Evolutionary conservation across 2,797 vertebrate genomes (phyloP), one percentile per base, ranked within the genome.

Genomic region (Pipistrellus pygmaeus): DNA sequence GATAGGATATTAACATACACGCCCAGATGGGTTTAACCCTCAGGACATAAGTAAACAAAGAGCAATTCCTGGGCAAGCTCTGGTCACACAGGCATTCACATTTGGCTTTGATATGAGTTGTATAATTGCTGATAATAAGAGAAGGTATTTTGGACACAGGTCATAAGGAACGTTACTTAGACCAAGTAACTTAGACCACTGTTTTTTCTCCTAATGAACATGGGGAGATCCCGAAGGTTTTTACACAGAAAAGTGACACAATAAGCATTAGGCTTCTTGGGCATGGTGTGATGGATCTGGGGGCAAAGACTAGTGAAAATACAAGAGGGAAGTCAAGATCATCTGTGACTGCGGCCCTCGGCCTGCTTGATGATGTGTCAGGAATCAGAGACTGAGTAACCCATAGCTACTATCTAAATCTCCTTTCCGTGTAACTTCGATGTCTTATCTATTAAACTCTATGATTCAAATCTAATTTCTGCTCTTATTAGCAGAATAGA

Each of bases 251-350:
- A 96, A 66, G n/a, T 71, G 71, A 35, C 48, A 60, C 46, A 35
- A 35, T 60, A 44, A 55, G 64, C 85, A 53, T 9, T 55, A 35
- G 85, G 21, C 35, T 85, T 92, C 6, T 57, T 76, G 38, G 48
- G 53, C 55, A 62, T 38, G 8, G n/a, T 14, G 0, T 32, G 66
- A 64, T 72, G 5, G 46, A 57, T 96, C 23, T 55, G 46, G 57
- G 57, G 66, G 60, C 55, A 95, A 85, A 94, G 93, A 92, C 72
- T 23, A 73, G 41, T 80, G 78, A 76, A 93, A 93, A 90, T 6
- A 35, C 38, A 68, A 80, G 32, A 27, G 68, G 48, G n/a, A 62
- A 71, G n/a, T 66, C 57, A n/a, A 57, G 32, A 25, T 85, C 60
- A 89, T 90, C 55, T 66, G 73, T 76, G 82, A 6, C 64, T 88